A percentile compares a stretch with the other conserved stretches of the same genome.
phyloP scores from a whole-genome alignment of 2,113 vertebrate species.

The Sebastes schlegelii region DNA sequence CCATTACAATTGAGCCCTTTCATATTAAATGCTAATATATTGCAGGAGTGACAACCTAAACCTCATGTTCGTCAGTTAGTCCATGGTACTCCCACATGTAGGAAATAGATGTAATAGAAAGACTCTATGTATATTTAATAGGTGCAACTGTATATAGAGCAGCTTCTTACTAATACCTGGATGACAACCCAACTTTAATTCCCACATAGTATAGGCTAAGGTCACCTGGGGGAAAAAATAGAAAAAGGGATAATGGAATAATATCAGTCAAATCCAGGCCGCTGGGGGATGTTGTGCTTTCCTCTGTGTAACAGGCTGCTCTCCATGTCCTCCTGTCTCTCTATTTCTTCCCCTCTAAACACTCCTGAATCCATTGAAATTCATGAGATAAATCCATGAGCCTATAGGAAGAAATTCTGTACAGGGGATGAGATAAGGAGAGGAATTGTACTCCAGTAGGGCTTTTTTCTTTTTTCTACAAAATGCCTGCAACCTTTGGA shows the following conservation, averaged over 20 bases:
- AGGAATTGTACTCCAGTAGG: neutral
- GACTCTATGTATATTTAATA: neutral
- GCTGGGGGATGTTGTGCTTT: constrained; percentile 26
- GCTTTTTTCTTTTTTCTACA: neutral
- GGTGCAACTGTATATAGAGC: neutral
- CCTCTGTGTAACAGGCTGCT: constrained; percentile 9
- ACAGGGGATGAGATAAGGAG: constrained; percentile 26
- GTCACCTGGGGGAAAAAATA: constrained; percentile 24
- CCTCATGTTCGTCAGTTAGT: neutral
- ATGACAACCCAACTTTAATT: constrained; percentile 53
- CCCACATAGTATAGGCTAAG: constrained; percentile 31
- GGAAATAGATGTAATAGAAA: neutral
- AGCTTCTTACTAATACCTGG: constrained; percentile 4
- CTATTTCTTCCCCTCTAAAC: constrained; percentile 27
- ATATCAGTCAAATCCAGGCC: constrained; percentile 49
- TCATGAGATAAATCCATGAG: constrained; percentile 47
- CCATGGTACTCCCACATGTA: neutral
- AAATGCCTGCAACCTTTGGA: constrained; percentile 18
- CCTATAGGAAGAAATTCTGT: constrained; percentile 22
- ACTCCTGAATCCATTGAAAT: constrained; percentile 28
- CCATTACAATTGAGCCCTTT: neutral
- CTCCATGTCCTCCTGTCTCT: constrained; percentile 19
- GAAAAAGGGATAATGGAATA: constrained; percentile 41
- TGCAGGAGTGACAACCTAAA: neutral
- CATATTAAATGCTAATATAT: constrained; percentile 8